Evolutionary conservation across 92 coral and sea anemone species (phyloP), one percentile per base, ranked within the genome.

Genomic region (Phymanthus crucifer): DNA sequence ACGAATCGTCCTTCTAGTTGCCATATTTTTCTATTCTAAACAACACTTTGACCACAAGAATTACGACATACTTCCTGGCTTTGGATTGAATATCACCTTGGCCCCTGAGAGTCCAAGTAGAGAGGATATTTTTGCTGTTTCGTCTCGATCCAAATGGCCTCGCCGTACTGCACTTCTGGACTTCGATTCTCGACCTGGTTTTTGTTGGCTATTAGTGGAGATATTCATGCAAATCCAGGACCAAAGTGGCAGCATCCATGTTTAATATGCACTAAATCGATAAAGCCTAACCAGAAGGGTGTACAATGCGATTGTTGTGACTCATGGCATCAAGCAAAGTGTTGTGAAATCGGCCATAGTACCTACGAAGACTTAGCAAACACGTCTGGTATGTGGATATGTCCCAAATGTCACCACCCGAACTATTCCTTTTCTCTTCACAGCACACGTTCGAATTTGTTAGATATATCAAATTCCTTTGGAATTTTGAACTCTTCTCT

Each of bases 401-500:
- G 57, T 37, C n/a, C 66, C 66, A 57, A 57, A 21, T 57, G 66
- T 26, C 16, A 57, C 66, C 66, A 57, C 6, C 66, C 29, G 2
- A 1, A 57, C 66, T 57, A 4, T 57, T 57, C 66, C 14, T 57
- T 57, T 13, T 57, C 8, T 13, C 66, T 57, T 57, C 66, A 57
- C 2, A 57, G 66, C 14, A 4, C 66, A 57, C 66, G 66, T 4
- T 57, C 66, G 66, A 13, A 57, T 57, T 57, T 13, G 66, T 13
- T 57, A 4, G 29, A 57, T 57, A 57, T 13, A 4, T 57, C 66
- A 57, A 57, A 57, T 57, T 57, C 66, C 66, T 57, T 57, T 57
- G 66, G 66, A 1, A 57, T 57, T 57, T 57, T 57, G 66, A 57
- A 57, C 2, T 57, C 66, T 57, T 57, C 66, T 26, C 66, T 57